phyloP scores from a whole-genome alignment of 1,140 invertebrate genomes.

The Berghia stephanieae region DNA sequence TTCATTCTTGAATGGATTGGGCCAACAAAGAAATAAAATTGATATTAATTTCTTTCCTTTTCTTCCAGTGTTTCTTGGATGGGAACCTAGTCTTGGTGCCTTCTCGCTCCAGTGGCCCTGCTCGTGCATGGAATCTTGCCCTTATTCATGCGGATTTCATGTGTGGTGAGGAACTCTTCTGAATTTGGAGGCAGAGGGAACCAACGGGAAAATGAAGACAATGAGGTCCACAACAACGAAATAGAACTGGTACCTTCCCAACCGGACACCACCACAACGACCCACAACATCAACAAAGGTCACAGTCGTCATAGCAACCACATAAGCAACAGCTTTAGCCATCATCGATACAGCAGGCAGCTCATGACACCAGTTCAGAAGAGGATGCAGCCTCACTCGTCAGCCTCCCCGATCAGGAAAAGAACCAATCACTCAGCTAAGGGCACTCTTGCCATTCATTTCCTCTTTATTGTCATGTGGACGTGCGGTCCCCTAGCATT shows the following conservation, averaged over 20 bases:
- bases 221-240: conserved; percentile 72
- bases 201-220: conserved; percentile 49
- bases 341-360: conserved; percentile 67
- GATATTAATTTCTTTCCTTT: background rate
- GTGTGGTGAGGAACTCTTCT: conserved; percentile 71
- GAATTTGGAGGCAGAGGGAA: conserved; percentile 40
- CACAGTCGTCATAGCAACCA: conserved; percentile 22
- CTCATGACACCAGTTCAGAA: conserved; percentile 61
- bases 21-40: too few species aligned
- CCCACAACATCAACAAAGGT: conserved; percentile 26
- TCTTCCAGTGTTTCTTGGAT: conserved; percentile 77
- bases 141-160: conserved; percentile 79
- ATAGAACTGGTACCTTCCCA: conserved; percentile 62
- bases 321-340: conserved; percentile 18
- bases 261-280: conserved; percentile 46
- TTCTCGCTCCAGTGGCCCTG: conserved; percentile 79
- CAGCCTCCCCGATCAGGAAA: conserved; percentile 83
- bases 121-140: conserved; percentile 78
- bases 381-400: conserved; percentile 68
- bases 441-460: conserved; percentile 79
- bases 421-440: conserved; percentile 80
- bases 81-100: conserved; percentile 81
- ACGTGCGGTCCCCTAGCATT: conserved; percentile 73
- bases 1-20: too few species aligned
- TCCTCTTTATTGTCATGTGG: conserved; percentile 83